These are phyloP conservation scores for Philereme transversata DNA, from an alignment of 2,888 invertebrate genomes.

Conservation along the genomic window DNA sequence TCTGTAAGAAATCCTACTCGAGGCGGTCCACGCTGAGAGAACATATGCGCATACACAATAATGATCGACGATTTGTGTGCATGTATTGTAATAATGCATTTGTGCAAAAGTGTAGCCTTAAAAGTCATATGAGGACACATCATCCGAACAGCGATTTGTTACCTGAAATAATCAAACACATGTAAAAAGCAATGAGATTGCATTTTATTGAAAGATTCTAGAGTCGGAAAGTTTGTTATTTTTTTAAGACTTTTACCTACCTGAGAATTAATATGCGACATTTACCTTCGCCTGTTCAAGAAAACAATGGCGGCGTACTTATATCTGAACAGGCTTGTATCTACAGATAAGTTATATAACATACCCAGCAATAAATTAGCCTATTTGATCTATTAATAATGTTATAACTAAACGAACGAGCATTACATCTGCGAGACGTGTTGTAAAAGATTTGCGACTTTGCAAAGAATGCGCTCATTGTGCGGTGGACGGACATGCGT, in stretches of 20 bases:
- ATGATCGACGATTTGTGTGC: constrained; percentile 75
- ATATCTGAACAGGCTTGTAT: no score
- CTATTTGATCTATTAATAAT: no score
- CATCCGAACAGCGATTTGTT: constrained; percentile 52
- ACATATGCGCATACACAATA: constrained; percentile 72
- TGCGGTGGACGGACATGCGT: not conserved
- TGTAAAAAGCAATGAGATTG: not conserved
- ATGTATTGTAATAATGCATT: constrained; percentile 66
- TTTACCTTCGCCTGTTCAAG: no score
- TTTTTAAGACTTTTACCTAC: no score
- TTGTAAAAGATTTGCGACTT: not conserved
- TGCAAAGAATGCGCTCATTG: not conserved
- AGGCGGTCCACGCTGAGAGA: constrained; percentile 62
- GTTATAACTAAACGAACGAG: not conserved
- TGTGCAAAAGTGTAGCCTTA: constrained; percentile 73
- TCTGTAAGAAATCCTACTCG: constrained; percentile 48
- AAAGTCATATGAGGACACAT: constrained; percentile 68
- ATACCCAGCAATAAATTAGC: no score
- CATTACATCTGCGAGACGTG: not conserved
- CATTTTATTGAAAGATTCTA: no score
- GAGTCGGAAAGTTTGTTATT: no score
- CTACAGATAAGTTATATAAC: no score
- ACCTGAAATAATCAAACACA: constrained; percentile 5
- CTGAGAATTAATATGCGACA: no score
- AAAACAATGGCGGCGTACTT: no score